Evolutionary conservation across 2,797 vertebrate species (phyloP), one percentile per base, ranked within the genome.

Genomic region (Furcifer pardalis): DNA sequence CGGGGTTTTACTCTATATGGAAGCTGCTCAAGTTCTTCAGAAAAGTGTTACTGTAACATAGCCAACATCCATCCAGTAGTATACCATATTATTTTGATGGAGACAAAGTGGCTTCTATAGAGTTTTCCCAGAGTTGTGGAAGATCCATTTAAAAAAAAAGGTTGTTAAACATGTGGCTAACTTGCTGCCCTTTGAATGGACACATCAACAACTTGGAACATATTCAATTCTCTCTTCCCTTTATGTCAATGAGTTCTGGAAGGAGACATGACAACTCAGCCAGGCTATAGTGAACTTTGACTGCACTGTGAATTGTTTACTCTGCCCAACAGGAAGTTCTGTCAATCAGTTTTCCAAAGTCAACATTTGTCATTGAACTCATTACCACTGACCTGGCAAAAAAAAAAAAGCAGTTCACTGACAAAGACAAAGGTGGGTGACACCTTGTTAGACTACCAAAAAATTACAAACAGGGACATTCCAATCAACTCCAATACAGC

Each of bases 161-260:
- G 87, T 91, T 89, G 88, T 81, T 77, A 91, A 86, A 91, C 46
- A 42, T 71, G 92, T 91, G 88, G 82, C 86, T 88, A 91, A 84
- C 77, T 86, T 42, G 13, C 77, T 91, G 91, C 92, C 90, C 94
- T 95, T 95, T 94, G 92, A 91, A 91, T 87, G 42, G 86, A 92
- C 92, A 92, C 89, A 91, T 92, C 90, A 77, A 91, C 81, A 68
- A 49, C 9, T 0, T 8, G 84, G 88, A 68, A 79, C 8, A 89
- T 84, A 44, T 65, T 79, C 84, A 63, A 10, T 78, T 84, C 71
- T 88, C 60, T 49, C 25, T 66, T 62, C 23, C 68, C 25, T 1
- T 79, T 90, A 81, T 89, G 84, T 89, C 85, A 88, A 65, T n/a
- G 59, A 68, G 81, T 62, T 87, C 86, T 91, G 89, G 82, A 91